Evolutionary conservation across 2,888 invertebrate species (phyloP), one percentile per base, ranked within the genome.

Genomic region (Aromia moschata): DNA sequence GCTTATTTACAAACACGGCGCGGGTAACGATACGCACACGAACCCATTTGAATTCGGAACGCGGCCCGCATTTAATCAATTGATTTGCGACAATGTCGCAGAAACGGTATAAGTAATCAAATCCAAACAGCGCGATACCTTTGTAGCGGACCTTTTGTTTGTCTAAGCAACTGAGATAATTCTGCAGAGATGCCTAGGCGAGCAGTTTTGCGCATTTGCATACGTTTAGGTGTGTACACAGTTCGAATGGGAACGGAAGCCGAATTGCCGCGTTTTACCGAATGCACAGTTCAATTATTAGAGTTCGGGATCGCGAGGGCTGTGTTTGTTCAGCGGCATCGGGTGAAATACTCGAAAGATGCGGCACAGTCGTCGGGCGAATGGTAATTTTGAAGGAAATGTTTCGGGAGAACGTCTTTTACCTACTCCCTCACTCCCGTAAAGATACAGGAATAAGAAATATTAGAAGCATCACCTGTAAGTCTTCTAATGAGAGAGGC

Each of bases 201-300:
- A 43, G 33, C 37, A 16, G 56, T 67, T 70, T 68, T 66, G 59
- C 61, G 36, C 62, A 72, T 72, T 72, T 70, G 72, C 72, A 72
- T 72, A 71, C 60, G 67, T 71, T 70, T 66, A 71, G 69, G 70
- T 68, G 62, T 54, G n/a, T n/a, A n/a, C n/a, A n/a, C n/a, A 61
- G 61, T 56, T 54, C 67, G 67, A 69, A 69, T 68, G 65, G 62
- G 36, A 40, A 47, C 45, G 44, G 44, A 49, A 25, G 53, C 57
- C 37, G 54, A 41, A 61, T n/a, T 63, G 64, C 62, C 66, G n/a
- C n/a, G 65, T 69, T 69, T 69, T 67, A 60, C 65, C 62, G 52
- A 67, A 72, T 67, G 67, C 66, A 62, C 62, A 64, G 64, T 68
- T 69, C 65, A 69, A 68, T 69, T 68, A 65, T 62, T 47, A 59